Conservation (phyloP, 2,797 vertebrate genomes). For the Melanotaenia maccullochi region DNA sequence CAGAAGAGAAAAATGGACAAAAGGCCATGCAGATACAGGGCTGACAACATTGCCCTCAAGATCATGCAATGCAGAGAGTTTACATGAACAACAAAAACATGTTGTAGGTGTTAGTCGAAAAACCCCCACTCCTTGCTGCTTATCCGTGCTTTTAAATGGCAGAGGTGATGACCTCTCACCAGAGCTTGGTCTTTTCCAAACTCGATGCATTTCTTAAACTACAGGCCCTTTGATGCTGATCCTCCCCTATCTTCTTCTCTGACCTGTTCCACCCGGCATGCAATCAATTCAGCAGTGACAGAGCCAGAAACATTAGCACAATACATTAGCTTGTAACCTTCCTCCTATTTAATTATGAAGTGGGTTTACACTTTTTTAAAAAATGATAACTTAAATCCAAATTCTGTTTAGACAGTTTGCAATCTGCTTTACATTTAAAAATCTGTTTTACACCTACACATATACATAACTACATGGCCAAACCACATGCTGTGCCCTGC, state of each 20-base stretch:
- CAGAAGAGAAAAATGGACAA: slow-evolving; percentile 34
- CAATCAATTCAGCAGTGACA: slow-evolving; percentile 41
- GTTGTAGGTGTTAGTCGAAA: slow-evolving; percentile 13
- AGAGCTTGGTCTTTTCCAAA: slow-evolving; percentile 45
- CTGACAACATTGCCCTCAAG: slow-evolving; percentile 10
- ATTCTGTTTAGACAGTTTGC: neutral
- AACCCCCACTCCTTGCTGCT: slow-evolving; percentile 7
- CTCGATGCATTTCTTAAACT: slow-evolving; percentile 46
- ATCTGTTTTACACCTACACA: neutral
- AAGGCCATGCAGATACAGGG: slow-evolving; percentile 4
- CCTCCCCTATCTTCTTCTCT: slow-evolving; percentile 21
- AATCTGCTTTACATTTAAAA: neutral
- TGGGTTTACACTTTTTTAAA: neutral
- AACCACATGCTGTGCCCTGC: slow-evolving; percentile 23
- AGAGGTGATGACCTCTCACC: slow-evolving; percentile 33
- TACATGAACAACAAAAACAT: slow-evolving; percentile 19
- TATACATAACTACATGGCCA: neutral
- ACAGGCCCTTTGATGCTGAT: slow-evolving; percentile 38
- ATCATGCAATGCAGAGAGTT: slow-evolving; percentile 23
- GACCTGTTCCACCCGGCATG: slow-evolving; percentile 41
- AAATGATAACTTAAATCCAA: neutral
- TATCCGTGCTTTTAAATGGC: slow-evolving; percentile 24
- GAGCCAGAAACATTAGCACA: slow-evolving; percentile 6
- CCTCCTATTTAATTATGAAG: slow-evolving; percentile 24
- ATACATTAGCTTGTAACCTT: neutral